These are phyloP conservation scores for Xylota segnis DNA, from an alignment of 2,888 invertebrate genomes.

Conservation along the genomic window DNA sequence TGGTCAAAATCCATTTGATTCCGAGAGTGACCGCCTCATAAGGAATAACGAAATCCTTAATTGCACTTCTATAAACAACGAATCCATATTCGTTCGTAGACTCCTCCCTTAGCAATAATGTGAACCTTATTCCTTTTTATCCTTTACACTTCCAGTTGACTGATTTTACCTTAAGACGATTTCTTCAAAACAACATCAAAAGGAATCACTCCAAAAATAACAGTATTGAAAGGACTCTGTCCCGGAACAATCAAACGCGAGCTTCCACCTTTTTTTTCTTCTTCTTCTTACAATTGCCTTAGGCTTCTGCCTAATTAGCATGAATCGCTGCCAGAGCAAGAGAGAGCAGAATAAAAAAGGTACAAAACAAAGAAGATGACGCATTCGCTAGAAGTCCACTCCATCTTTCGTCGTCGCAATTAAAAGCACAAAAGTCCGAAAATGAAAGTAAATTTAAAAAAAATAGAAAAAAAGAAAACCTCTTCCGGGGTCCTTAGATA, in stretches of 20 bases:
- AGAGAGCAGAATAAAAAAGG: background rate
- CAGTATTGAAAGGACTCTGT: conserved; percentile 6
- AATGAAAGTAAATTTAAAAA: conserved; percentile 54
- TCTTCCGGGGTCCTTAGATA: conserved; percentile 31
- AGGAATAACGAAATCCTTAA: no score
- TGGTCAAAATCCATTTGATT: no score
- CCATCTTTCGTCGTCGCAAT: conserved; percentile 25
- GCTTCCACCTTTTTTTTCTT: conserved; percentile 41
- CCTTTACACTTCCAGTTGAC: conserved; percentile 1
- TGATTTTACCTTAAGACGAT: background rate
- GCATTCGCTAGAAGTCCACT: background rate
- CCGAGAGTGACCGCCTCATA: no score
- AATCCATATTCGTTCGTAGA: no score
- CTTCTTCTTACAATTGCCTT: conserved; percentile 36
- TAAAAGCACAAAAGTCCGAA: conserved; percentile 52
- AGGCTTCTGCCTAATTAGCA: conserved; percentile 47
- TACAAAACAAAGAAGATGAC: background rate
- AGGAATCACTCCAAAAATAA: conserved; percentile 14
- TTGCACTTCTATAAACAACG: no score
- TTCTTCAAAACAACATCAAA: conserved; percentile 29
- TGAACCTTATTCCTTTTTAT: background rate
- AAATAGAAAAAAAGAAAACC: conserved; percentile 26
- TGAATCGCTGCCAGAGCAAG: conserved; percentile 19
- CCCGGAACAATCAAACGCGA: conserved; percentile 50
- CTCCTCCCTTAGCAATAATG: background rate